Percentiles rank a stretch among this genome's conserved stretches.
phyloP scores from a whole-genome alignment of 1,140 invertebrate species.

The Adoxophyes honmai region DNA sequence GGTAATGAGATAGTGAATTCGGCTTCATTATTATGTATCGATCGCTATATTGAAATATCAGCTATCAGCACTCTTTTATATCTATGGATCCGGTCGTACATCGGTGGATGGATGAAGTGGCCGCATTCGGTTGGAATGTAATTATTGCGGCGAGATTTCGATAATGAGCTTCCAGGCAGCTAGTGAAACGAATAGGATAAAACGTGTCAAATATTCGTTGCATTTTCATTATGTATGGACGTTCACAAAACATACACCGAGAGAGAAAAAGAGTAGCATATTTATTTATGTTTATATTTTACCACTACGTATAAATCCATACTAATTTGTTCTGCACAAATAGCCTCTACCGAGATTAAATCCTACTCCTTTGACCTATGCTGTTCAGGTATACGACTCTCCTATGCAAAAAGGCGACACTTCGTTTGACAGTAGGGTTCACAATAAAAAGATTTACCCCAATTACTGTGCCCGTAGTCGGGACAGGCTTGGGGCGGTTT shows the following conservation, averaged over 20 bases:
- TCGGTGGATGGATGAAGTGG: constrained; percentile 48
- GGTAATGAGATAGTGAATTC: too few relatives aligned
- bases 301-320: too few relatives aligned
- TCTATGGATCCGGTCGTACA: constrained; percentile 62
- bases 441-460: constrained; percentile 61
- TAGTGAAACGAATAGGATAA: too few relatives aligned
- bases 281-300: too few relatives aligned
- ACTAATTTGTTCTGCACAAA: too few relatives aligned
- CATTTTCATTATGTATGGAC: constrained; percentile 71
- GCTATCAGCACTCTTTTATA: constrained; percentile 41
- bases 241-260: constrained; percentile 54
- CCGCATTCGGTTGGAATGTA: constrained; percentile 66
- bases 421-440: constrained; percentile 25
- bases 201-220: constrained; percentile 66
- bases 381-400: neutral
- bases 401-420: constrained; percentile 14
- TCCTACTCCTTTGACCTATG: neutral
- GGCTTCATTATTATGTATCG: constrained; percentile 5
- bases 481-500: constrained; percentile 44
- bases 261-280: too few relatives aligned
- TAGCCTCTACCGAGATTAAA: too few relatives aligned
- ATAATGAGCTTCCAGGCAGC: constrained; percentile 68
- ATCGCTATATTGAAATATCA: constrained; percentile 5
- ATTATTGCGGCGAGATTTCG: constrained; percentile 73
- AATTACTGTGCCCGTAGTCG: constrained; percentile 48